These are phyloP conservation scores for Macropodus opercularis DNA, from an alignment of 2,797 vertebrate species.

Conservation along the genomic window DNA sequence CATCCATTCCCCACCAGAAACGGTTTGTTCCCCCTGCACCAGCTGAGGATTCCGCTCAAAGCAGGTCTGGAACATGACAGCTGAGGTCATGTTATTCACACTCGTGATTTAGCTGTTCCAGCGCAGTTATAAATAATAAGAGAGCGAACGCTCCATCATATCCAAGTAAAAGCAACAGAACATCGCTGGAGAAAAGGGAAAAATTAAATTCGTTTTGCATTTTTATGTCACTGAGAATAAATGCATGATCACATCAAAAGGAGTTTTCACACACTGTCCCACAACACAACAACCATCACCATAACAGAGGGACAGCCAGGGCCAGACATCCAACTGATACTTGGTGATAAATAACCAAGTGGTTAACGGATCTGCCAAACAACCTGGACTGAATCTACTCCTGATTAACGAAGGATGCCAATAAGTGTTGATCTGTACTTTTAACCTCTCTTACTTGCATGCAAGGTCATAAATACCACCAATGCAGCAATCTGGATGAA, in stretches of 20 bases:
- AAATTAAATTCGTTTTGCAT: constrained; percentile 29
- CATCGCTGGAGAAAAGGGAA: constrained; percentile 23
- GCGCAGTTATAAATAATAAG: constrained; percentile 50
- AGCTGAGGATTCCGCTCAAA: constrained; percentile 32
- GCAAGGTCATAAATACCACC: no score
- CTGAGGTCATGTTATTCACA: constrained; percentile 69
- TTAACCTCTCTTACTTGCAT: no score
- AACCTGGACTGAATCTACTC: constrained; percentile 37
- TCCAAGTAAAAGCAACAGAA: constrained; percentile 18
- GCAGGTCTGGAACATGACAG: constrained; percentile 40
- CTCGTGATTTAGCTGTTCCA: constrained; percentile 49
- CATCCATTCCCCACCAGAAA: constrained; percentile 16
- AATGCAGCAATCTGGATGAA: no score
- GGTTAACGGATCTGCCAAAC: constrained; percentile 46
- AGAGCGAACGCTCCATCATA: constrained; percentile 26
- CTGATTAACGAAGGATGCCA: constrained; percentile 54
- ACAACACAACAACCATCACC: constrained; percentile 72
- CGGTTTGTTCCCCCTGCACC: constrained; percentile 12
- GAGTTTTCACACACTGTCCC: constrained; percentile 7
- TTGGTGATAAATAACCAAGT: constrained; percentile 49
- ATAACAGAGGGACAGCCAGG: constrained; percentile 45
- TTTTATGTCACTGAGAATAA: constrained; percentile 42
- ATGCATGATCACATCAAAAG: constrained; percentile 45
- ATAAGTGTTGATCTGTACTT: constrained; percentile 20
- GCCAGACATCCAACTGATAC: constrained; percentile 57